Conservation (phyloP, 37 sponge, comb jelly and placozoan species). For the Spongilla lacustris region DNA sequence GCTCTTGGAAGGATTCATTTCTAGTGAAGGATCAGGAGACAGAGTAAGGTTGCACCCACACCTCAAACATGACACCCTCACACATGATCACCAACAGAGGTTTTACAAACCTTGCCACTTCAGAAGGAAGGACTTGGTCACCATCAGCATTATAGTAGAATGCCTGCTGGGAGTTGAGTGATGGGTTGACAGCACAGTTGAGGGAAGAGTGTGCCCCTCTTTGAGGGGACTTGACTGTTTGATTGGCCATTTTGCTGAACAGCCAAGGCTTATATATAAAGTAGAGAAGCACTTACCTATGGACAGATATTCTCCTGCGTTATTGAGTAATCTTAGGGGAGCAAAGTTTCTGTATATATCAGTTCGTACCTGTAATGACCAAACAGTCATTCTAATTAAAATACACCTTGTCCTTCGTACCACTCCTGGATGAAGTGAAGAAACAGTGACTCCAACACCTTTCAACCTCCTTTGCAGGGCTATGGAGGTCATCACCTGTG, state of each 20-base stretch:
- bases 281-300: too few relatives aligned
- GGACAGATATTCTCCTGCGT: too few relatives aligned
- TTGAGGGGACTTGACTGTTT: background rate
- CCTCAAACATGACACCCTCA: too few relatives aligned
- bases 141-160: constrained; percentile 46
- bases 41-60: too few relatives aligned
- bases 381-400: background rate
- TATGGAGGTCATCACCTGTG: constrained; percentile 51
- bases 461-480: constrained; percentile 58
- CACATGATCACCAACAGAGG: background rate
- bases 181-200: constrained; percentile 80
- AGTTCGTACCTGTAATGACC: background rate
- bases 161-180: constrained; percentile 59
- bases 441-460: constrained; percentile 46
- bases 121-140: background rate
- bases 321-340: too few relatives aligned
- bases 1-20: constrained; percentile 52
- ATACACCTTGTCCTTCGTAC: background rate
- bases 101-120: background rate
- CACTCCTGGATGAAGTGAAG: constrained; percentile 52
- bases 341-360: background rate
- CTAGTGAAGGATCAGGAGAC: constrained; percentile 25
- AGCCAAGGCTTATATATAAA: too few relatives aligned
- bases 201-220: constrained; percentile 70
- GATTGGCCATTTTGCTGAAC: background rate